A percentile compares a stretch with the other conserved stretches of the same genome.
Evolutionary conservation across 1,140 invertebrate genomes (phyloP).

Genomic region (Colletes latitarsis): DNA sequence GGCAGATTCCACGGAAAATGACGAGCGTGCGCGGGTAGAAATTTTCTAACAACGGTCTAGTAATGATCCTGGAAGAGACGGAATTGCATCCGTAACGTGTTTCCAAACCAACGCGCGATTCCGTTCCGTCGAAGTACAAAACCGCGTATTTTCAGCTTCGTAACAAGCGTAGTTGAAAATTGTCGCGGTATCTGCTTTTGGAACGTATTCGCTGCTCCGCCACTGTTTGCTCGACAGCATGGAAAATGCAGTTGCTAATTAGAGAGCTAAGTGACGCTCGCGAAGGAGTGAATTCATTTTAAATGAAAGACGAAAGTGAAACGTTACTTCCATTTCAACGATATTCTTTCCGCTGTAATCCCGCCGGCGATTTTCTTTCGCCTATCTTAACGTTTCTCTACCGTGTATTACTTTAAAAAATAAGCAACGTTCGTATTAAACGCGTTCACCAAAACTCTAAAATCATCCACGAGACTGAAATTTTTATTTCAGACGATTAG

Average conservation of each 20-base stretch:
- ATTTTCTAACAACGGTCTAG: background rate
- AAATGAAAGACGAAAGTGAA: conserved; percentile 21
- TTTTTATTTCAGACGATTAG: too few relatives aligned
- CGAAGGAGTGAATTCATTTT: conserved; percentile 28
- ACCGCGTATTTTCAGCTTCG: conserved; percentile 20
- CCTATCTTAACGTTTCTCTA: too few relatives aligned
- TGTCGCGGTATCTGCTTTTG: conserved; percentile 12
- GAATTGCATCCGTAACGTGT: background rate
- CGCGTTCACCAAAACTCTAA: too few relatives aligned
- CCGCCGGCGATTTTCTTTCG: too few relatives aligned
- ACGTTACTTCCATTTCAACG: conserved; percentile 1
- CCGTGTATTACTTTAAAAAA: too few relatives aligned
- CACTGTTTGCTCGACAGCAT: conserved; percentile 25
- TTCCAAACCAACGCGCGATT: conserved; percentile 20
- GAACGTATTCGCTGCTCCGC: conserved; percentile 4
- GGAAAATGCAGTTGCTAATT: conserved; percentile 31
- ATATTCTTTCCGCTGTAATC: background rate
- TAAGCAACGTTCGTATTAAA: too few relatives aligned
- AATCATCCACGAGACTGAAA: too few relatives aligned
- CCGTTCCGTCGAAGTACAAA: conserved; percentile 6
- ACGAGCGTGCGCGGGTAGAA: too few relatives aligned
- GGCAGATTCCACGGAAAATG: too few relatives aligned
- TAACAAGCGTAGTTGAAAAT: conserved; percentile 25
- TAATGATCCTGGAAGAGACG: background rate
- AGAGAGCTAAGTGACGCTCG: conserved; percentile 17